Evolutionary conservation across 1,140 invertebrate species (phyloP), one percentile per base, ranked within the genome.

Genomic region (Stratiolaelaps scimitus): DNA sequence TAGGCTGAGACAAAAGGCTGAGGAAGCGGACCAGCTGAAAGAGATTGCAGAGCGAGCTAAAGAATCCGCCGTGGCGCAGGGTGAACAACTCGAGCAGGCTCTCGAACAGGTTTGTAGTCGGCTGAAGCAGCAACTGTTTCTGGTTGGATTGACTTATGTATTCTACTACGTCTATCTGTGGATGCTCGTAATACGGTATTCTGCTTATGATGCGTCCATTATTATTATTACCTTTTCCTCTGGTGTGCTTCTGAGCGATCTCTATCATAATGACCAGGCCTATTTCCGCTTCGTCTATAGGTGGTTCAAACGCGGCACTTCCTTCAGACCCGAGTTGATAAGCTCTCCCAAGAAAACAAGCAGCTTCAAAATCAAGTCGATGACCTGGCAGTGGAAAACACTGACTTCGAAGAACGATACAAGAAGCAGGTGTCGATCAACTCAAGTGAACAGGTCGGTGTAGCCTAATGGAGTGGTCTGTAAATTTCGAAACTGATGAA

Each of bases 11-110:
- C 53, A 60, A 26, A 60, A 60, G 34, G 53, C 53, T 10, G 53
- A 60, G 34, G 53, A 60, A 60, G 53, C 53, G 15, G 53, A 60
- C 34, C 53, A 60, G 53, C 53, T 60, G 23, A 60, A 60, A 26
- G 53, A 60, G 53, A 60, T 60, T 23, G 53, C 53, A 1, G 53
- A 60, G 23, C 53, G 53, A 5, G 34, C 53, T 1, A 60, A 60
- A 34, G 53, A 60, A 60, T 60, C 53, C 17, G 53, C 53, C 6
- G 23, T 60, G 4, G 53, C 53, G 1, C 53, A 60, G 20, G 34
- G 53, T 60, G 53, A 60, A 34, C 53, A 60, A 34, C 53, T 60
- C 17, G 53, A 60, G 20, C 53, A 60, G 23, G 53, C 53, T 29
- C 53, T 60, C 15, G 53, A 60, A 60, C 53, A 60, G 53, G 53